These are phyloP conservation scores for Chaetura pelagica DNA, from an alignment of 2,113 vertebrate genomes.

Conservation along the genomic window DNA sequence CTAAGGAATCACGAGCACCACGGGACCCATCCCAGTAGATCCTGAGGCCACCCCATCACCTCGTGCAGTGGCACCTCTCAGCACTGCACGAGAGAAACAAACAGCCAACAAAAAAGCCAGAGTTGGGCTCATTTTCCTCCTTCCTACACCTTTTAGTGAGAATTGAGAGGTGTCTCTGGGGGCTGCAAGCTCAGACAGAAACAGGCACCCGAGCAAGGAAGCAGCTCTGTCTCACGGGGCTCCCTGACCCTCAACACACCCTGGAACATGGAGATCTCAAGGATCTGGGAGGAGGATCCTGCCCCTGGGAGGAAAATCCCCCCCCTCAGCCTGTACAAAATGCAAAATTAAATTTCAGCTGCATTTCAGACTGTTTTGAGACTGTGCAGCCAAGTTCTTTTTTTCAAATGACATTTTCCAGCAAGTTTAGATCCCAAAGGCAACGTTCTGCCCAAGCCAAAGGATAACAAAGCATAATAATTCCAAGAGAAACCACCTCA, in stretches of 20 bases:
- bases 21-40: background rate
- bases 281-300: no score
- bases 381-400: background rate
- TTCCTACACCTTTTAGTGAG: slow-evolving; percentile 23
- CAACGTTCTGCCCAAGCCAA: background rate
- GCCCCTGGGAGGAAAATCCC: background rate
- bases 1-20: accelerated
- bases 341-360: background rate
- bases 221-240: background rate
- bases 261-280: accelerated
- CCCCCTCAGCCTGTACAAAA: background rate
- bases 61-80: background rate
- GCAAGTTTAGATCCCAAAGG: background rate
- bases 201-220: accelerated
- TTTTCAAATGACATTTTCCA: background rate
- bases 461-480: background rate
- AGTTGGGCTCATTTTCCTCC: slow-evolving; percentile 5
- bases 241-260: accelerated
- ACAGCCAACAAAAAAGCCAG: background rate
- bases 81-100: background rate
- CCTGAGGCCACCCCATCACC: background rate
- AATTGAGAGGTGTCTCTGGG: background rate
- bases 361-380: accelerated
- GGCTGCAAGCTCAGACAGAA: background rate
- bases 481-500: background rate